Evolutionary conservation across 1,140 invertebrate species (phyloP), one percentile per base, ranked within the genome.

Genomic region (Bombus sylvicola): DNA sequence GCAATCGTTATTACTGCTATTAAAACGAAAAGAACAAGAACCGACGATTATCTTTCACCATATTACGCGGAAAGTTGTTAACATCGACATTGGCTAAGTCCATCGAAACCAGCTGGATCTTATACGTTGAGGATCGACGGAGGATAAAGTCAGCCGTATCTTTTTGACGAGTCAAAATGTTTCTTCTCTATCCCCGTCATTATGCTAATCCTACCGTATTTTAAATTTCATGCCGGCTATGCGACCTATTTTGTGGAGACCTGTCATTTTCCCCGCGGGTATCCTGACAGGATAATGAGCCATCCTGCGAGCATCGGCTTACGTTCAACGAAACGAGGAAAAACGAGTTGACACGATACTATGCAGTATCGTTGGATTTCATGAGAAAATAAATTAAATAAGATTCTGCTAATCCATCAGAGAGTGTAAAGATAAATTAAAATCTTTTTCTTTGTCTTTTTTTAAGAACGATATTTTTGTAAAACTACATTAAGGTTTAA

Each of bases 201-300:
- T 91, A 92, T 91, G 89, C 84, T 92, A 92, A 92, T 91, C 90
- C 82, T 37, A 41, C 57, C 79, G 39, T 88, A 86, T 88, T 90
- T 91, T 90, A 90, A 89, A 84, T 86, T 85, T 79, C 86, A 83
- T 89, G 87, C 76, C 78, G 59, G 78, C 81, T 83, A 74, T 15
- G 85, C 79, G 89, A 89, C 86, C 90, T 88, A 88, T 84, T 86
- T 89, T 83, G 37, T 74, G 71, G 75, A 79, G 79, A 57, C 83
- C 84, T 87, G 83, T 85, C 87, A 84, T 87, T 90, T 91, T 79
- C 79, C 80, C 83, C 59, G 47, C n/a, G 78, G 43, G 82, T 83
- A 89, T 85, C 77, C 88, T 87, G 88, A 85, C 86, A 88, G 85
- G 85, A 91, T 92, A 92, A 89, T 88, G 82, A 83, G 69, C 53